Conservation (phyloP, 2,113 vertebrate genomes). For the Progne subis region DNA sequence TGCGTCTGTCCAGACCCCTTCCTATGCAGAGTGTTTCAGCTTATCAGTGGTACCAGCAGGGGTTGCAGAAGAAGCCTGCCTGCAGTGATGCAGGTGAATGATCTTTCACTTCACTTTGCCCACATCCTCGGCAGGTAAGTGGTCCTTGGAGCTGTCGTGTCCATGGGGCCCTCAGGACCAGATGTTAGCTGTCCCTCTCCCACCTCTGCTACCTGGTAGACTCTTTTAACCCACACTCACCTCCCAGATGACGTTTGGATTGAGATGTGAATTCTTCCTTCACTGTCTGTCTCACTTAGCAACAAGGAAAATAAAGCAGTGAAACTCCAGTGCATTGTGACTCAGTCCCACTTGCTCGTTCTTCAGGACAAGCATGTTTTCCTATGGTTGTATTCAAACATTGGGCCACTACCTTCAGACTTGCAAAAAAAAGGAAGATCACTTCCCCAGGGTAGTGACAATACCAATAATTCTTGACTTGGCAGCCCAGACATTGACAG, state of each 20-base stretch:
- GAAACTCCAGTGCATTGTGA: not conserved
- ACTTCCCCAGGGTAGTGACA: not conserved
- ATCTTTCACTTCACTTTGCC: not conserved
- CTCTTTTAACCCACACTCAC: not conserved
- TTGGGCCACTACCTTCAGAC: not conserved
- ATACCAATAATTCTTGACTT: not conserved
- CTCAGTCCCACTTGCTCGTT: not conserved
- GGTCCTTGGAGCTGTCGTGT: not conserved
- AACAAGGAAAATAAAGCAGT: not conserved
- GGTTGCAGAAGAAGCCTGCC: not conserved
- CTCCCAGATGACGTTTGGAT: not conserved
- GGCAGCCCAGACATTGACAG: not conserved
- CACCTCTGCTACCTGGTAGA: not conserved
- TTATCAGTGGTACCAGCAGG: not conserved
- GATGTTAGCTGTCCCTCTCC: not conserved
- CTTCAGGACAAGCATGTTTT: not conserved
- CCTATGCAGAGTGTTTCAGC: not conserved
- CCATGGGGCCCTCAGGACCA: not conserved
- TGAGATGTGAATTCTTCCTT: not conserved
- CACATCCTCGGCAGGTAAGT: rapidly evolving
- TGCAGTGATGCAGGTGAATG: not conserved
- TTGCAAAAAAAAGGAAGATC: not conserved
- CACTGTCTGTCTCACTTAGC: not conserved
- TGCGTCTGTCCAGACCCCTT: not conserved
- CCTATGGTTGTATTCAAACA: not conserved